A percentile compares a stretch with the other conserved stretches of the same genome.
These are phyloP conservation scores for Neotragus pygmaeus DNA, from an alignment of 2,113 vertebrate genomes.

Conservation along the genomic window DNA sequence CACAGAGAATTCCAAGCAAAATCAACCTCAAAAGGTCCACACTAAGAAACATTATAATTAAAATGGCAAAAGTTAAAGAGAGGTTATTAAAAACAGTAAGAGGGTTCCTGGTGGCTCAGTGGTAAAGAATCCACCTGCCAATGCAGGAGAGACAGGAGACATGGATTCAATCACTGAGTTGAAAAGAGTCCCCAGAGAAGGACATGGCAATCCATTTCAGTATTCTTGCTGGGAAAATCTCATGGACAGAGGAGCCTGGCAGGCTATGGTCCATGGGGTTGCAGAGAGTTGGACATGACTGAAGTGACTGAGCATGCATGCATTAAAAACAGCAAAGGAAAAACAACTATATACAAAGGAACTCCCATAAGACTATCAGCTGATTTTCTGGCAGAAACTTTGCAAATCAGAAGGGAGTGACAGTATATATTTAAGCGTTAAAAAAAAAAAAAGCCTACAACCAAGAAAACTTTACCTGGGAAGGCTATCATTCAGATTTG, in stretches of 20 bases:
- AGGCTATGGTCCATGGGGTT: background rate
- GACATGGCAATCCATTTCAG: background rate
- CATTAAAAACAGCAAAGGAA: background rate
- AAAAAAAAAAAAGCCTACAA: background rate
- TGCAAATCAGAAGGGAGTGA: background rate
- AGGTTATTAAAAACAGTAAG: background rate
- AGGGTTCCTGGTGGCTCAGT: background rate
- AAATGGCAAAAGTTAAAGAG: background rate
- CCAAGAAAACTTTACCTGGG: background rate
- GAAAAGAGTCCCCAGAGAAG: background rate
- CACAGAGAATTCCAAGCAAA: background rate
- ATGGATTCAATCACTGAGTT: background rate
- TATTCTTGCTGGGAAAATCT: background rate
- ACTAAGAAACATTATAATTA: background rate
- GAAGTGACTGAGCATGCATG: background rate
- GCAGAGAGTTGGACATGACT: background rate
- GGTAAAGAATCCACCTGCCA: background rate
- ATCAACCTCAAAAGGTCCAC: background rate
- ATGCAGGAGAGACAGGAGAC: background rate
- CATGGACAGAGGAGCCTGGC: background rate
- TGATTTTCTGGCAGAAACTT: background rate
- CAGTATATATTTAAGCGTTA: background rate
- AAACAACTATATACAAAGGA: background rate
- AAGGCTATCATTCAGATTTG: background rate
- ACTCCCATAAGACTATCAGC: background rate